Evolutionary conservation across 2,797 vertebrate genomes (phyloP), one percentile per base, ranked within the genome.

Genomic region (Sciurus carolinensis): DNA sequence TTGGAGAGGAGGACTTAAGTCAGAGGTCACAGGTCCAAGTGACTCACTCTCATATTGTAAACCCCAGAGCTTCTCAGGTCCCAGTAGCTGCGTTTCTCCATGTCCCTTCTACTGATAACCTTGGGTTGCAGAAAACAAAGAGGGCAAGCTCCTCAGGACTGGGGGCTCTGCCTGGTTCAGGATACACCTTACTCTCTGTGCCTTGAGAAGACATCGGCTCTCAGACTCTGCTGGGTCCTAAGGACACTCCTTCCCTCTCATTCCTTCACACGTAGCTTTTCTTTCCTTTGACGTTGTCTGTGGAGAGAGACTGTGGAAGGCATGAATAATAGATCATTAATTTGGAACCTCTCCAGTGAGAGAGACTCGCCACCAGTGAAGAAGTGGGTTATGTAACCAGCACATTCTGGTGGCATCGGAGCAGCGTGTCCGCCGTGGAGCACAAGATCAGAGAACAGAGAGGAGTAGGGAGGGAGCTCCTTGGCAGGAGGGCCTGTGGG

Each of bases 241-340:
- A 75, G 54, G 36, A 52, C 26, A 2, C 3, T 22, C 15, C 36
- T 90, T 79, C 20, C 24, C 44, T 94, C 73, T 91, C 85, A 62
- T 95, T 95, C 26, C 64, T 67, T 44, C 7, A 2, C 15, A 14
- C n/a, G 62, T 4, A 71, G 22, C 1, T 0, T 95, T 92, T 89
- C 66, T 4, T 86, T 44, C 50, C 14, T 82, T 64, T 33, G 71
- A 93, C 18, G 42, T 75, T 89, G 10, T 96, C 88, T 84, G 93
- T 82, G 44, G n/a, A 76, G 89, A 97, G 81, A 90, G 30, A 75
- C 69, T 95, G 66, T 30, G 86, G 87, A 79, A 8, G 76, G 89
- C 96, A 97, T 97, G 92, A 97, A 92, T 95, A 96, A 97, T 97
- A 87, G 87, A 97, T 97, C 91, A 97, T 94, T 96, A 96, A 96